Evolutionary conservation across 1,140 invertebrate species (phyloP).

Genomic region (Amphibalanus amphitrite): DNA sequence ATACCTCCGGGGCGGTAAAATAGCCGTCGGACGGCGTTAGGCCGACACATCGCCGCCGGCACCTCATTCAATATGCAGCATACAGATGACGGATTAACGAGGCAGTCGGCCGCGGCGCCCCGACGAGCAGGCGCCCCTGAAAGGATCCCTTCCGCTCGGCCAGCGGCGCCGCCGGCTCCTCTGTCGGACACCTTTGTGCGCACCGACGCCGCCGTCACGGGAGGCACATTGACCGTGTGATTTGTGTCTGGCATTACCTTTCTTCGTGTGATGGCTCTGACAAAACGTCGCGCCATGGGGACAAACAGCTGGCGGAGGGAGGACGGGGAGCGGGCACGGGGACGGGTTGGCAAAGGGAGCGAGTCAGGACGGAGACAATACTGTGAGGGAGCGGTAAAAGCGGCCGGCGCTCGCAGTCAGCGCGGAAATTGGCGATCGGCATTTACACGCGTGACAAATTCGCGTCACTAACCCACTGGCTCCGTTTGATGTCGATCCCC

Average conservation of each 20-base stretch:
- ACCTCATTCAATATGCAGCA: not conserved
- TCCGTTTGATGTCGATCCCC: no score
- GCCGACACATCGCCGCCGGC: not conserved
- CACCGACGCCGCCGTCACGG: not conserved
- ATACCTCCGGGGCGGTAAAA: no score
- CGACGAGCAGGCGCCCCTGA: not conserved
- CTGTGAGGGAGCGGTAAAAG: no score
- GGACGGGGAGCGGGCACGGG: no score
- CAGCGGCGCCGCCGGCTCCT: not conserved
- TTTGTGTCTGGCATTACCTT: not conserved
- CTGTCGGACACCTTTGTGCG: not conserved
- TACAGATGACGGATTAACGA: slow-evolving; percentile 1
- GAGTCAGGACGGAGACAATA: no score
- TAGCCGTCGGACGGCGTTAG: not conserved
- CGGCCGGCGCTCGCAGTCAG: no score
- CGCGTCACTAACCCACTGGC: no score
- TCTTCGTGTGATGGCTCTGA: not conserved
- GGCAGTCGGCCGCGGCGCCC: not conserved
- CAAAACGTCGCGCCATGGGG: not conserved
- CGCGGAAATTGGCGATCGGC: no score
- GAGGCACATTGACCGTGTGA: not conserved
- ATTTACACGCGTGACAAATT: no score
- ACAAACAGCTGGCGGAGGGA: not conserved
- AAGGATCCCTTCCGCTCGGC: not conserved
- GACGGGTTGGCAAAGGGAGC: no score